These are phyloP conservation scores for Thereuonema tuberculata DNA, from an alignment of 1,140 invertebrate genomes.

Conservation along the genomic window DNA sequence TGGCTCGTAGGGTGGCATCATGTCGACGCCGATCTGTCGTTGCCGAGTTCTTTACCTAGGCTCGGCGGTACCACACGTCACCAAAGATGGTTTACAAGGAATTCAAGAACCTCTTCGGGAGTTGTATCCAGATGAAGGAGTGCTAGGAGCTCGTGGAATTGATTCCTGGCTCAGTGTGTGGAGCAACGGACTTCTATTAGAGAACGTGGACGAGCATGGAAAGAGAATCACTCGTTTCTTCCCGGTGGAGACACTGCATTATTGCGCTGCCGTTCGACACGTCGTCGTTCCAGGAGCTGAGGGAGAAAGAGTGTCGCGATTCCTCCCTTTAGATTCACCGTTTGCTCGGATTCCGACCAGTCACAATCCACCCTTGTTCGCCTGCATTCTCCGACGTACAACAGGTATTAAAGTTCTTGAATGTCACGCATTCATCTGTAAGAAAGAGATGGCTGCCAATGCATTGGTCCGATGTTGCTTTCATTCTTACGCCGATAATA, in stretches of 20 bases:
- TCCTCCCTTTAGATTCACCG: slow-evolving; percentile 89
- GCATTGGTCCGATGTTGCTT: slow-evolving; percentile 87
- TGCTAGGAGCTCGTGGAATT: slow-evolving; percentile 58
- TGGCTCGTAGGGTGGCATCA: too few species aligned
- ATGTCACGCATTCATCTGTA: slow-evolving; percentile 98
- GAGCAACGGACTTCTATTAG: slow-evolving; percentile 87
- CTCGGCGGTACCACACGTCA: slow-evolving; percentile 90
- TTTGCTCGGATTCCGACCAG: slow-evolving; percentile 75
- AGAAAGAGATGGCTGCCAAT: slow-evolving; percentile 84
- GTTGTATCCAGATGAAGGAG: slow-evolving; percentile 82
- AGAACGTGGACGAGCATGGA: slow-evolving; percentile 91
- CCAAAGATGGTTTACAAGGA: slow-evolving; percentile 91
- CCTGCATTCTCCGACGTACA: slow-evolving; percentile 84
- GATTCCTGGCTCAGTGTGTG: slow-evolving; percentile 96
- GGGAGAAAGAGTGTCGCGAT: slow-evolving; percentile 50
- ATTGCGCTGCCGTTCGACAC: slow-evolving; percentile 91
- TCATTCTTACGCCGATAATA: slow-evolving; percentile 86
- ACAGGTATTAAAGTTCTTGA: slow-evolving; percentile 98
- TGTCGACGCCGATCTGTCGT: slow-evolving; percentile 78
- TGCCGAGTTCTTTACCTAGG: slow-evolving; percentile 97
- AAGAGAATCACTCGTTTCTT: slow-evolving; percentile 93
- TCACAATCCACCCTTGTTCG: slow-evolving; percentile 89
- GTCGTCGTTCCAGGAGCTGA: slow-evolving; percentile 41
- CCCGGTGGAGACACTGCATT: slow-evolving; percentile 89
- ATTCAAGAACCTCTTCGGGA: slow-evolving; percentile 94